phyloP scores from a whole-genome alignment of 1,140 invertebrate genomes.

The Melanaphis sacchari region DNA sequence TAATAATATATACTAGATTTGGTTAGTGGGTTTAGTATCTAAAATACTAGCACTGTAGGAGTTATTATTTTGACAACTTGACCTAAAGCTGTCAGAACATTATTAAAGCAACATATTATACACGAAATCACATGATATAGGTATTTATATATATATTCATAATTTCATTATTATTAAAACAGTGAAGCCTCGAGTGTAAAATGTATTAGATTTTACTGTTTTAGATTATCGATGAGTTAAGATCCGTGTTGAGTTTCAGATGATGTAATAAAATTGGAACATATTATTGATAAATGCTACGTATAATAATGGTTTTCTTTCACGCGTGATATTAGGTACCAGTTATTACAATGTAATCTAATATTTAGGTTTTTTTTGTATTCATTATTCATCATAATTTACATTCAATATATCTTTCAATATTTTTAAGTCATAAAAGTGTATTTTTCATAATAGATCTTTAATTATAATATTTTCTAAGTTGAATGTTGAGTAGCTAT shows the following conservation, averaged over 20 bases:
- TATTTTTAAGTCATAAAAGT: not conserved
- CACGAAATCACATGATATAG: not conserved
- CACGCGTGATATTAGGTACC: not conserved
- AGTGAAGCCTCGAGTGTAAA: not conserved
- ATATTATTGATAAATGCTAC: not conserved
- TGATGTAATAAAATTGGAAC: not conserved
- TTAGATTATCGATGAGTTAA: not conserved
- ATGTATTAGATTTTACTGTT: not conserved
- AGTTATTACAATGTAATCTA: not conserved
- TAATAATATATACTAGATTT: not conserved
- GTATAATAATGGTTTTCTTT: not conserved
- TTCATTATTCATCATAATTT: too few relatives aligned
- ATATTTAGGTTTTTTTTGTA: not conserved
- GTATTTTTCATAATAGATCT: not conserved
- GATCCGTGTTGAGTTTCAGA: not conserved
- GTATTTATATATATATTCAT: not conserved
- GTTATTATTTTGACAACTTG: conserved; percentile 1
- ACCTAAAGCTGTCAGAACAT: not conserved
- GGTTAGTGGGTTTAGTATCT: not conserved
- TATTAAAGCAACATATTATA: not conserved
- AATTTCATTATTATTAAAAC: not conserved
- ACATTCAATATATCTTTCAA: not conserved
- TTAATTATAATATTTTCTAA: not conserved
- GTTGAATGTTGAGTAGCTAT: not conserved
- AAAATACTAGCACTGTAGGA: not conserved